Conservation (phyloP, 1,140 invertebrate genomes). For the Cataglyphis hispanica region DNA sequence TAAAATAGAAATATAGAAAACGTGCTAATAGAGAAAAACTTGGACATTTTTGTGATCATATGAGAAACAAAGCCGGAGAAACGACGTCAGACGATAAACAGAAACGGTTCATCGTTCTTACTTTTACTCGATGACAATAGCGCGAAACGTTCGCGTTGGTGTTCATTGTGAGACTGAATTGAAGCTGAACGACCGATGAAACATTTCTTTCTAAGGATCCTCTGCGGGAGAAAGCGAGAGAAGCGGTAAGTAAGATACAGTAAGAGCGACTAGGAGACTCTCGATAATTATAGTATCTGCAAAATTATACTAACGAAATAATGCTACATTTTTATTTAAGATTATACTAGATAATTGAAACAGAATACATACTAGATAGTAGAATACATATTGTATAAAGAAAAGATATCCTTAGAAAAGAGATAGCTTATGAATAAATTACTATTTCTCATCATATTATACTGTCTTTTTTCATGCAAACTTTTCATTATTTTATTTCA, state of each 20-base stretch:
- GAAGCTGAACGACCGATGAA: slow-evolving; percentile 77
- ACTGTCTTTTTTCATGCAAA: not conserved
- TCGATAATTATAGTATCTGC: slow-evolving; percentile 23
- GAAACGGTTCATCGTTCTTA: not conserved
- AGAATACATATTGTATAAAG: not conserved
- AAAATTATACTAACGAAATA: slow-evolving; percentile 28
- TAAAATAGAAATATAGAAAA: not conserved
- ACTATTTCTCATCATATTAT: not conserved
- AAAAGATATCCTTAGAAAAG: not conserved
- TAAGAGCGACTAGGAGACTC: slow-evolving; percentile 63
- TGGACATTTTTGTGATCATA: not conserved
- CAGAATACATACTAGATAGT: too few relatives aligned
- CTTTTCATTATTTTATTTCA: not conserved
- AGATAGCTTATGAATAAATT: slow-evolving; percentile 8
- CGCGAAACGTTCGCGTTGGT: not conserved
- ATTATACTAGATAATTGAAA: not conserved
- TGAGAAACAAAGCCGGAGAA: not conserved
- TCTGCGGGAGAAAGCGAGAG: slow-evolving; percentile 76
- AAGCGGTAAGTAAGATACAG: slow-evolving; percentile 76
- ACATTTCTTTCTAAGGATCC: slow-evolving; percentile 76
- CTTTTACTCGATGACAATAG: slow-evolving; percentile 19
- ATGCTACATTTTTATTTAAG: slow-evolving; percentile 2
- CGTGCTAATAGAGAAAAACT: not conserved
- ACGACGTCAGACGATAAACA: not conserved
- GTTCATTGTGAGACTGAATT: slow-evolving; percentile 79